Evolutionary conservation across 2,797 vertebrate genomes (phyloP), one percentile per base, ranked within the genome.

Genomic region (Clarias fuscus): DNA sequence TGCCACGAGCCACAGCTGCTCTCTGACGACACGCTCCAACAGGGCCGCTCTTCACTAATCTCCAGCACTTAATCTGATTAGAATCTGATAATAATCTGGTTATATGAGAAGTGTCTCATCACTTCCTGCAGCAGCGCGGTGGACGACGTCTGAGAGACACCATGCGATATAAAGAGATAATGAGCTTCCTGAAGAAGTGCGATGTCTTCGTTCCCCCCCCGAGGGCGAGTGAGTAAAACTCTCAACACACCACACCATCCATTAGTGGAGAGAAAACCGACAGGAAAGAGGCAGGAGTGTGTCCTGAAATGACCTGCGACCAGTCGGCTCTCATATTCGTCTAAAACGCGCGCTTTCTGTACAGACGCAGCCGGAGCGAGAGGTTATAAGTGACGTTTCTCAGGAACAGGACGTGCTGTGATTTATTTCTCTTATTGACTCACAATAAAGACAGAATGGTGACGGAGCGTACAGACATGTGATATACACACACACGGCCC

Each of bases 181-280:
- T 81, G 37, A 73, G 85, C 56, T 61, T 86, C 37, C 77, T 82
- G 84, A 62, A 82, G 10, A 75, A 67, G 67, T 48, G 20, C 4
- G 2, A 13, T 56, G 27, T 82, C n/a, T 30, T 73, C 7, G 2
- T 53, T 43, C 30, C 33, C 71, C 33, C 27, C 61, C 78, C 22
- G 40, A 6, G 2, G 71, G 85, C 78, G 1, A 85, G 7, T 1
- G 27, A 59, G 6, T 65, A 43, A 73, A 73, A 56, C 67, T 73
- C 37, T 24, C 56, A 40, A 37, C 56, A 27, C 24, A 33, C 58
- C 58, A 30, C 37, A 56, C 27, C 27, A 40, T 59, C 70, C 85
- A 86, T 86, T 86, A 86, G 22, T 7, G 24, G 10, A 82, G 40
- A 40, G 58, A 37, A 64, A 48, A 65, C 65, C 1, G 18, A 53